These are phyloP conservation scores for Eumaeus atala DNA, from an alignment of 1,140 invertebrate genomes.

Conservation along the genomic window DNA sequence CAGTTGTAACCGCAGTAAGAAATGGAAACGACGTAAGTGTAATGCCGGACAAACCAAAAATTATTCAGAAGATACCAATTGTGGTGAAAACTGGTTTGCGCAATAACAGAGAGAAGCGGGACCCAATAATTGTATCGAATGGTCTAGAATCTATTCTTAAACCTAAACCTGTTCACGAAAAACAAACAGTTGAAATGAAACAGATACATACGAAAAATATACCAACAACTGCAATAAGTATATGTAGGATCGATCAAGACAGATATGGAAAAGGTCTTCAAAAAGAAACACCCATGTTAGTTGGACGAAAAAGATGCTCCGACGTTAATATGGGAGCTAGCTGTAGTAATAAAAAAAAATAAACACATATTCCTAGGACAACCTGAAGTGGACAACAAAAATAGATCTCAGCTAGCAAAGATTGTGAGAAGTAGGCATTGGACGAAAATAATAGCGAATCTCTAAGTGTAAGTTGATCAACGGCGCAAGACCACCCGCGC, in stretches of 20 bases:
- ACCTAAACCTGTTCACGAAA: neutral
- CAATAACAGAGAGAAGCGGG: too few species aligned
- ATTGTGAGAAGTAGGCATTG: too few species aligned
- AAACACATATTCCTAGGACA: neutral
- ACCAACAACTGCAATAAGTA: neutral
- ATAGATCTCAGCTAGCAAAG: too few species aligned
- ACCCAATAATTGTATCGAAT: too few species aligned
- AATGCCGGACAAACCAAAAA: conserved; percentile 4
- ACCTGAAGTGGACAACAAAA: too few species aligned
- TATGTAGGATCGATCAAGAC: neutral
- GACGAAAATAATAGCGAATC: too few species aligned
- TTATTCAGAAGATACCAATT: conserved; percentile 11
- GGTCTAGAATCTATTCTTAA: neutral
- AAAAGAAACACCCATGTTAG: neutral
- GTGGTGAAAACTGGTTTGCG: too few species aligned
- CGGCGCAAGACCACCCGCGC: too few species aligned
- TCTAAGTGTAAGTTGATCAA: too few species aligned
- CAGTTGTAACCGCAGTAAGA: neutral
- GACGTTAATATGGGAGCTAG: conserved; percentile 2
- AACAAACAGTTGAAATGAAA: neutral
- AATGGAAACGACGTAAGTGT: neutral
- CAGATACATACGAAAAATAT: neutral
- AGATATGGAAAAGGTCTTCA: neutral
- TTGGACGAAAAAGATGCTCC: neutral
- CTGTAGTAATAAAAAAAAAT: neutral